These are phyloP conservation scores for Acheta domesticus DNA, from an alignment of 2,888 invertebrate genomes.

Conservation along the genomic window DNA sequence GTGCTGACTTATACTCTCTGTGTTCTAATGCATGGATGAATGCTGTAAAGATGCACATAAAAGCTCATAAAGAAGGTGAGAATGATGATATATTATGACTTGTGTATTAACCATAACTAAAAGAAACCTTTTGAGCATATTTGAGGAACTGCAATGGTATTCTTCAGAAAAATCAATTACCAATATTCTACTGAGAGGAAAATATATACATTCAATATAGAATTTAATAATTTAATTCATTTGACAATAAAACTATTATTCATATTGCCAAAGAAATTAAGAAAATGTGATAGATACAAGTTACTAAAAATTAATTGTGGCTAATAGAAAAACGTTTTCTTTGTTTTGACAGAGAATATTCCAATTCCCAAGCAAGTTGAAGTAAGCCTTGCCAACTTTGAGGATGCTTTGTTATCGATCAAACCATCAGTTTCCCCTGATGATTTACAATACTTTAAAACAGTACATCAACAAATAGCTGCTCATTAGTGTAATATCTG, in stretches of 20 bases:
- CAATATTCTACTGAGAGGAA: too few relatives aligned
- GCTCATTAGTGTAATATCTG: neutral
- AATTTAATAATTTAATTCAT: too few relatives aligned
- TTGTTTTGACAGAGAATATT: neutral
- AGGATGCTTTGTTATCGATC: conserved; percentile 59
- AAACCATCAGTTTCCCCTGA: conserved; percentile 67
- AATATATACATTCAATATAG: too few relatives aligned
- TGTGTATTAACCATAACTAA: too few relatives aligned
- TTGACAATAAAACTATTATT: too few relatives aligned
- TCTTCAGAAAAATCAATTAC: too few relatives aligned
- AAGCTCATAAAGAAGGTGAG: conserved; percentile 39
- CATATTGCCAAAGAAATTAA: too few relatives aligned
- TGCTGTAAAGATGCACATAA: conserved; percentile 60
- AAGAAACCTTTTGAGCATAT: too few relatives aligned
- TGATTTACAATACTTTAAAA: conserved; percentile 61
- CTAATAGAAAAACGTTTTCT: neutral
- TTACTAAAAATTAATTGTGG: too few relatives aligned
- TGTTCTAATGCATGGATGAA: conserved; percentile 74
- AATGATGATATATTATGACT: neutral
- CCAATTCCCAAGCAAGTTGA: conserved; percentile 21
- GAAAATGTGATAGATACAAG: too few relatives aligned
- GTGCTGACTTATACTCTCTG: conserved; percentile 85
- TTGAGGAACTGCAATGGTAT: too few relatives aligned
- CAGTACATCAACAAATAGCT: neutral
- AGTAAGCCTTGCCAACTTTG: conserved; percentile 63